Evolutionary conservation across 2,888 invertebrate species (phyloP).

Genomic region (Apamea anceps): DNA sequence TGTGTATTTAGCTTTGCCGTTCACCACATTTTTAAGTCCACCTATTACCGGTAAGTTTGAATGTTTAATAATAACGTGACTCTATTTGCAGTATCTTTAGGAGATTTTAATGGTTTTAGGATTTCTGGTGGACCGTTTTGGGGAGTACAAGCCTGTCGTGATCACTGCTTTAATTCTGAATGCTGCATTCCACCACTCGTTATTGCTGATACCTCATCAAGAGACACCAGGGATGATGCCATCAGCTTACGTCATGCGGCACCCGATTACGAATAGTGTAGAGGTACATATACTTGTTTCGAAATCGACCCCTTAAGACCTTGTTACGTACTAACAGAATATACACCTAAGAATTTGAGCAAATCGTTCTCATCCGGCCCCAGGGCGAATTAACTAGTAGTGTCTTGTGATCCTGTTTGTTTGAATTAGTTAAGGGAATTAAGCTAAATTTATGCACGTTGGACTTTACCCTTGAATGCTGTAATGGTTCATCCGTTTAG

Average conservation of each 20-base stretch:
- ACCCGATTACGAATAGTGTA: constrained; percentile 92
- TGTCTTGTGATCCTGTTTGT: constrained; percentile 81
- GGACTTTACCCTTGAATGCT: constrained; percentile 71
- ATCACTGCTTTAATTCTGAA: constrained; percentile 94
- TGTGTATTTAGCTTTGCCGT: constrained; percentile 96
- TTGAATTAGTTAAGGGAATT: constrained; percentile 87
- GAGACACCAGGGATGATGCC: constrained; percentile 94
- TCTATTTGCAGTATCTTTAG: constrained; percentile 33
- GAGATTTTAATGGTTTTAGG: constrained; percentile 87
- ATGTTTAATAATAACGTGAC: constrained; percentile 33
- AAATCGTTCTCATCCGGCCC: constrained; percentile 89
- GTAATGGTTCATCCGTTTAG: constrained; percentile 59
- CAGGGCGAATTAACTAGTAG: constrained; percentile 86
- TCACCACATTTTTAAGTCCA: constrained; percentile 96
- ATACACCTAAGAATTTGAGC: constrained; percentile 88
- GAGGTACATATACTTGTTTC: constrained; percentile 89
- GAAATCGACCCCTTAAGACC: constrained; percentile 79
- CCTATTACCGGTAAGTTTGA: constrained; percentile 93
- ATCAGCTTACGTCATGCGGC: constrained; percentile 93
- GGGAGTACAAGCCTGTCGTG: constrained; percentile 95
- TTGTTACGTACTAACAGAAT: constrained; percentile 78
- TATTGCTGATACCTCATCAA: constrained; percentile 94
- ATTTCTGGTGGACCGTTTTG: constrained; percentile 96
- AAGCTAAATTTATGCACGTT: constrained; percentile 83
- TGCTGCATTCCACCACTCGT: constrained; percentile 94